Conservation (phyloP, 2,113 vertebrate species). For the Spea multiplicata region DNA sequence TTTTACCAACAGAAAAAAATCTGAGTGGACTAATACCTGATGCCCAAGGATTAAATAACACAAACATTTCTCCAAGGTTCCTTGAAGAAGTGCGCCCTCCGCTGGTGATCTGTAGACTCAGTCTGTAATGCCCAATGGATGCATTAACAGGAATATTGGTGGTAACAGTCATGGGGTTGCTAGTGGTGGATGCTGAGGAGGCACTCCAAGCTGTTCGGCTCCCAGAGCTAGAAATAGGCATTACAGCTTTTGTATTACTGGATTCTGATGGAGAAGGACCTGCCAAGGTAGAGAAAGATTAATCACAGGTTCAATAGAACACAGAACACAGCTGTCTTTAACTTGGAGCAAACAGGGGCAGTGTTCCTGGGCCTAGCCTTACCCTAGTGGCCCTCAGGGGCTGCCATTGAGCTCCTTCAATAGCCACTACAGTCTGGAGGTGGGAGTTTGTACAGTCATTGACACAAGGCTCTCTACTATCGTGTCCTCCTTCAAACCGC, state of each 20-base stretch:
- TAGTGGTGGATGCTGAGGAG: conserved; percentile 5
- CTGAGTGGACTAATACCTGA: conserved; percentile 60
- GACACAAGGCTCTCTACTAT: too few species aligned
- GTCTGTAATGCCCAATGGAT: conserved; percentile 69
- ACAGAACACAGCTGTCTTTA: too few species aligned
- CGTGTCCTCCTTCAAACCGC: too few species aligned
- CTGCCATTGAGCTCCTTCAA: too few species aligned
- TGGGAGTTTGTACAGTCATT: too few species aligned
- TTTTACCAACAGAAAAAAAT: too few species aligned
- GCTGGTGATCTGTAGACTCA: conserved; percentile 52
- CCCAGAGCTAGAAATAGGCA: conserved; percentile 54
- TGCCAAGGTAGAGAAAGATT: conserved; percentile 49
- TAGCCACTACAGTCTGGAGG: too few species aligned
- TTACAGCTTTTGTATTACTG: conserved; percentile 59
- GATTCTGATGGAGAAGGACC: conserved; percentile 64
- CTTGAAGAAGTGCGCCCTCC: not conserved
- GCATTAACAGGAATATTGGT: conserved; percentile 65
- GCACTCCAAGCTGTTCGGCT: conserved; percentile 64
- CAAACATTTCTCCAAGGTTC: conserved; percentile 56
- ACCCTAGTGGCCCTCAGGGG: too few species aligned
- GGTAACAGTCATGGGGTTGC: conserved; percentile 50
- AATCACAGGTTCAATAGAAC: too few species aligned
- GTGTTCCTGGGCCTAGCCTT: too few species aligned
- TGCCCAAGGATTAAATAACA: conserved; percentile 88
- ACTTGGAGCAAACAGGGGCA: too few species aligned